phyloP scores from a whole-genome alignment of 1,140 invertebrate species.

The Drosophila miranda region DNA sequence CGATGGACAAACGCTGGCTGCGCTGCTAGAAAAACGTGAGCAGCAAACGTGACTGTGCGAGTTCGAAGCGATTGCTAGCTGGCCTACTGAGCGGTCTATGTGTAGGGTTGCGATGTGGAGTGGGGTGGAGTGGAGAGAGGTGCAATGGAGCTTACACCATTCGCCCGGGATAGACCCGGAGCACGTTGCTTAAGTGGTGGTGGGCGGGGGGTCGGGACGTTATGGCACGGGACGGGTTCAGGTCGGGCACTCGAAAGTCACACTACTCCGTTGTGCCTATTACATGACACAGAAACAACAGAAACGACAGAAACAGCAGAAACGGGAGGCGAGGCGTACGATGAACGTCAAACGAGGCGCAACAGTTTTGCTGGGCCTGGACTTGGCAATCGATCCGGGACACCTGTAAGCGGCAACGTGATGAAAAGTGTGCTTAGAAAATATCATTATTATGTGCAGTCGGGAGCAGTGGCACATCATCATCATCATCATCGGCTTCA shows the following conservation, averaged over 20 bases:
- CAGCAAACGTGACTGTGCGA: slow-evolving; percentile 67
- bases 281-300: slow-evolving; percentile 52
- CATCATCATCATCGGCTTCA: no score
- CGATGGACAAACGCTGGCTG: slow-evolving; percentile 30
- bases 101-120: background rate
- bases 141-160: slow-evolving; percentile 35
- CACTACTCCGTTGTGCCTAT: slow-evolving; percentile 56
- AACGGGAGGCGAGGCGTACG: no score
- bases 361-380: slow-evolving; percentile 43
- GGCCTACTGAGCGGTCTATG: slow-evolving; percentile 66
- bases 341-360: slow-evolving; percentile 28
- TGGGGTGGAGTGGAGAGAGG: background rate
- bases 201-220: background rate
- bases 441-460: background rate
- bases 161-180: slow-evolving; percentile 46
- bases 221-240: background rate
- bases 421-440: slow-evolving; percentile 48
- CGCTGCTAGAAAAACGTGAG: slow-evolving; percentile 72
- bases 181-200: slow-evolving; percentile 39
- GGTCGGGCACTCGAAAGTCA: slow-evolving; percentile 49
- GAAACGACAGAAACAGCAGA: slow-evolving; percentile 1
- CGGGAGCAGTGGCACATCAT: no score
- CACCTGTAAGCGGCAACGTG: slow-evolving; percentile 51
- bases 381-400: slow-evolving; percentile 41
- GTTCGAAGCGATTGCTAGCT: slow-evolving; percentile 62